Evolutionary conservation across 2,113 vertebrate species (phyloP).

Genomic region (Desmodus rotundus): DNA sequence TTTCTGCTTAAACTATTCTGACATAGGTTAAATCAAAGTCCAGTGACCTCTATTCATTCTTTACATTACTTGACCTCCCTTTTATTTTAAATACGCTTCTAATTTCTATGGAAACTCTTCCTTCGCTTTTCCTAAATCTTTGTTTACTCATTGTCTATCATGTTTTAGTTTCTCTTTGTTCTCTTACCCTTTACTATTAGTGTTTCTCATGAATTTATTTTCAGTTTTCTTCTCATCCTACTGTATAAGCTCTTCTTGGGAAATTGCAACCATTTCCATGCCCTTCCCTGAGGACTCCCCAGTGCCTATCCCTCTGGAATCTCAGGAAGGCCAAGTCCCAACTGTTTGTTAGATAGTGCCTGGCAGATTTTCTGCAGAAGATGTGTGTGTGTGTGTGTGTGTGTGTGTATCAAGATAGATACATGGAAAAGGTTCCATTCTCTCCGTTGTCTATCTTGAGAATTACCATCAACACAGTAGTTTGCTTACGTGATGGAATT

Average conservation of each 20-base stretch:
- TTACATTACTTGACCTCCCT: background rate
- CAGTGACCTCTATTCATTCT: background rate
- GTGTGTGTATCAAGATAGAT: too few relatives aligned
- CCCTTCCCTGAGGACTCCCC: background rate
- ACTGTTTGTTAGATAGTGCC: background rate
- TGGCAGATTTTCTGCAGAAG: background rate
- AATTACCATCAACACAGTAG: background rate
- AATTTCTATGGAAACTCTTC: background rate
- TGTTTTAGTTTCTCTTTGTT: background rate
- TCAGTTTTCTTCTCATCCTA: background rate
- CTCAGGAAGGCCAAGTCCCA: background rate
- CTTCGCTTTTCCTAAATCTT: background rate
- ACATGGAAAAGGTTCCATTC: too few relatives aligned
- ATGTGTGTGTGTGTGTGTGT: too few relatives aligned
- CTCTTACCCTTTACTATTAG: background rate
- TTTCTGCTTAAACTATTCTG: background rate
- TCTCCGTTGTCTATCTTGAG: background rate
- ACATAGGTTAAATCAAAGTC: background rate
- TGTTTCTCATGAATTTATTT: background rate
- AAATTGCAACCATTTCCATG: background rate
- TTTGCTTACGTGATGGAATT: background rate
- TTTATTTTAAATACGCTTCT: background rate
- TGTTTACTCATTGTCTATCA: background rate
- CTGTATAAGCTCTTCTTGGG: background rate
- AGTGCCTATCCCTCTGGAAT: background rate